Conservation (phyloP, 2,797 vertebrate species). For the Danionella dracula region DNA sequence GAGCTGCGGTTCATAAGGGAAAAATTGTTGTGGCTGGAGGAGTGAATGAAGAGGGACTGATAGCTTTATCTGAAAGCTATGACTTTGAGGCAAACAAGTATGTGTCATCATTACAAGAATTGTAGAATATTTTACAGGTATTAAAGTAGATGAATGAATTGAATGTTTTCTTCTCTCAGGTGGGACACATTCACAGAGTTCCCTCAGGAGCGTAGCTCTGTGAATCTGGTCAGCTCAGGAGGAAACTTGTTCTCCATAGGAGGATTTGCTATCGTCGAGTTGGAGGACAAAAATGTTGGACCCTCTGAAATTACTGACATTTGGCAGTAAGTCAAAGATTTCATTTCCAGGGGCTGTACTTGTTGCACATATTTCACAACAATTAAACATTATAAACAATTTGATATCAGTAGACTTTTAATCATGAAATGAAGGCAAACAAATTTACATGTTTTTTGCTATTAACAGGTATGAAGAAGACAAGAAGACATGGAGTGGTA, state of each 20-base stretch:
- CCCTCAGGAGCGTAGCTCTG: conserved; percentile 94
- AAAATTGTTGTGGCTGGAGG: conserved; percentile 87
- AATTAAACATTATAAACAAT: too few species aligned
- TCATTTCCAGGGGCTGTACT: too few species aligned
- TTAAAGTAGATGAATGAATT: background rate
- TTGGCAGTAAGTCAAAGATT: conserved; percentile 88
- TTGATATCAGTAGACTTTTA: too few species aligned
- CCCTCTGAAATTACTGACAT: conserved; percentile 94
- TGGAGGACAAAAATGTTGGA: conserved; percentile 87
- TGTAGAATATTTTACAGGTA: background rate
- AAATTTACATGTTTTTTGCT: too few species aligned
- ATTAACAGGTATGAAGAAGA: conserved; percentile 94
- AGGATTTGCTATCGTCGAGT: conserved; percentile 89
- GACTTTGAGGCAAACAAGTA: conserved; percentile 90
- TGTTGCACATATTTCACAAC: too few species aligned
- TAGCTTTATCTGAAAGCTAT: conserved; percentile 78
- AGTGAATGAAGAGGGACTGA: conserved; percentile 92
- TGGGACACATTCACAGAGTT: conserved; percentile 93
- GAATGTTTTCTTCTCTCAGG: conserved; percentile 53
- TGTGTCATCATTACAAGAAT: conserved; percentile 34
- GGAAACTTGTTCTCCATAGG: conserved; percentile 88
- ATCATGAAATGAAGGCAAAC: too few species aligned
- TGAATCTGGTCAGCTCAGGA: conserved; percentile 79
- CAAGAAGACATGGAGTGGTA: conserved; percentile 93
- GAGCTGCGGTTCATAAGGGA: conserved; percentile 79